Evolutionary conservation across 1,140 invertebrate species (phyloP), one percentile per base, ranked within the genome.

Genomic region (Bombus sylvicola): DNA sequence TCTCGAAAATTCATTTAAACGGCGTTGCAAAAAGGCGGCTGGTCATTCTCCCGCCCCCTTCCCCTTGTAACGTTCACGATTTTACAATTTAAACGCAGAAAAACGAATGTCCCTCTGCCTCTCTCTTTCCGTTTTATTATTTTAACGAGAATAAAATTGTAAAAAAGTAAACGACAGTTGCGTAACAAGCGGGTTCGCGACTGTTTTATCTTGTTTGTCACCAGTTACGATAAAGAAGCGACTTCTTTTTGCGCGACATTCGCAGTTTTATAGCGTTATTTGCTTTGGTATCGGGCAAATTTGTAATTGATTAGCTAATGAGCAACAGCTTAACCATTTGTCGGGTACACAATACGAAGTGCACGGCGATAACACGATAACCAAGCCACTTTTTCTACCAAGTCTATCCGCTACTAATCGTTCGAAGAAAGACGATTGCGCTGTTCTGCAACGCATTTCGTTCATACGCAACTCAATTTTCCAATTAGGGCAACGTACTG

Each of bases 231-330:
- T 85, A 85, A 80, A 31, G 12, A 64, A 47, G 53, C 12, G 9
- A 18, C 34, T 37, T 39, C 13, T 69, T n/a, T 79, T 69, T 80
- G 77, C 39, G 64, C 76, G 75, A 62, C 66, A 62, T 57, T 69
- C 64, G 64, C 47, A 13, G 66, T 71, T 79, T 85, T 53, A 71
- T 71, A 39, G 68, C 41, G 68, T 72, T 72, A 80, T 85, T 85
- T 72, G 76, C 57, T 10, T 47, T 57, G 47, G 39, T 80, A 85
- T 80, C 76, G 47, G 10, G 25, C 53, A 85, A 85, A 85, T 85
- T 85, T 80, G 83, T 85, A 85, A 85, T 85, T 80, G 83, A 85
- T 85, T 80, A 80, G 68, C 64, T 85, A 85, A 85, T 57, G 83
- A 85, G 83, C 41, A 72, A 79, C 57, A 31, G 57, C 47, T 37